Evolutionary conservation across 2,888 invertebrate genomes (phyloP).

Genomic region (Siphlonurus alternatus): DNA sequence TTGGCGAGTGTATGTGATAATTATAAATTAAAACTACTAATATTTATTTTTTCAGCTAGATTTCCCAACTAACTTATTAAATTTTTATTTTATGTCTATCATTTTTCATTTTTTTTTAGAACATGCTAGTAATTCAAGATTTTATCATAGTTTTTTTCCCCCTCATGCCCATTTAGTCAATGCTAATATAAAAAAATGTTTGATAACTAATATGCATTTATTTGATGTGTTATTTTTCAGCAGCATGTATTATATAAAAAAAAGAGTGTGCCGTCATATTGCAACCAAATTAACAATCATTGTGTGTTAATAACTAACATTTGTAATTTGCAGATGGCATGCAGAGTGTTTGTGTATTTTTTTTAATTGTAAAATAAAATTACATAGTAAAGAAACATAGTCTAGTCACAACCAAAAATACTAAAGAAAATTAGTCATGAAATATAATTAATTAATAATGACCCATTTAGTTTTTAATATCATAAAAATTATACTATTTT

Average conservation of each 20-base stretch:
- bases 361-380: not conserved
- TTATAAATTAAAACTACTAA: too few relatives aligned
- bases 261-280: not conserved
- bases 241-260: too few relatives aligned
- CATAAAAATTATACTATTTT: not conserved
- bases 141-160: too few relatives aligned
- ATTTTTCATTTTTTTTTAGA: too few relatives aligned
- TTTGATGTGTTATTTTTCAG: not conserved
- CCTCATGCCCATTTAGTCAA: too few relatives aligned
- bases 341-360: not conserved
- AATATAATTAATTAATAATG: not conserved
- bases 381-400: not conserved
- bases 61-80: too few relatives aligned
- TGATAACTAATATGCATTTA: not conserved
- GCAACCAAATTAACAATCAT: not conserved
- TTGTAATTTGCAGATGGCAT: not conserved
- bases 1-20: too few relatives aligned
- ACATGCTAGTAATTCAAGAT: too few relatives aligned
- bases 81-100: too few relatives aligned
- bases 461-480: not conserved
- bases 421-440: too few relatives aligned
- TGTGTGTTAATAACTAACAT: not conserved
- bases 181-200: not conserved
- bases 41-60: too few relatives aligned
- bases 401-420: not conserved